These are phyloP conservation scores for Noctua janthe DNA, from an alignment of 2,888 invertebrate species.

Conservation along the genomic window DNA sequence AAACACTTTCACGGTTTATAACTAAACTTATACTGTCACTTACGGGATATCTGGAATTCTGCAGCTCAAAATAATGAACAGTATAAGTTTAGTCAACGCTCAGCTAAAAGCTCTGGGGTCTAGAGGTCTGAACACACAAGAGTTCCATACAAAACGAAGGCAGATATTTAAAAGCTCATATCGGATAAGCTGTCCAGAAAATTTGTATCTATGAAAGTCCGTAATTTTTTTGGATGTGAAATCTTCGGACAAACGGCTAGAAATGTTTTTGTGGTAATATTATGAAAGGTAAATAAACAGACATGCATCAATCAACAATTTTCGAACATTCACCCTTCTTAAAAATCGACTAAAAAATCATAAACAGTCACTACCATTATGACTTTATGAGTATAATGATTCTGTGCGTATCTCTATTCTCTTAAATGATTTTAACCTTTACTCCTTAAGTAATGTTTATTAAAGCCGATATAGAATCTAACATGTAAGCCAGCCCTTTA, in stretches of 20 bases:
- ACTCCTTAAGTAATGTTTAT: slow-evolving; percentile 41
- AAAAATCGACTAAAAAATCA: background rate
- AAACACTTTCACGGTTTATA: too few relatives aligned
- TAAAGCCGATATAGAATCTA: slow-evolving; percentile 47
- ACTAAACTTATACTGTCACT: too few relatives aligned
- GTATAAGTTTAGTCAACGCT: background rate
- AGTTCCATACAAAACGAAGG: background rate
- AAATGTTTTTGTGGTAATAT: background rate
- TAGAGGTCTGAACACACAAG: background rate
- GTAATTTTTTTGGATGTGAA: background rate
- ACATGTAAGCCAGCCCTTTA: slow-evolving; percentile 53
- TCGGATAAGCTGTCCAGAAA: background rate
- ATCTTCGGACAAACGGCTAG: background rate
- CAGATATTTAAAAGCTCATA: background rate
- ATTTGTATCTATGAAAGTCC: background rate
- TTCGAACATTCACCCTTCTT: too few relatives aligned
- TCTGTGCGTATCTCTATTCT: background rate
- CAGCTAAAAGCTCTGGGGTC: background rate
- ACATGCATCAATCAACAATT: background rate
- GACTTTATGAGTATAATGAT: background rate
- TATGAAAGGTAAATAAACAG: background rate
- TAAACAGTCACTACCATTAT: background rate
- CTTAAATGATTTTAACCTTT: slow-evolving; percentile 40
- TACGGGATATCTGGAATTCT: too few relatives aligned
- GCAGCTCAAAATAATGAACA: too few relatives aligned